Conservation (phyloP, 2,113 vertebrate species). For the Misgurnus anguillicaudatus region DNA sequence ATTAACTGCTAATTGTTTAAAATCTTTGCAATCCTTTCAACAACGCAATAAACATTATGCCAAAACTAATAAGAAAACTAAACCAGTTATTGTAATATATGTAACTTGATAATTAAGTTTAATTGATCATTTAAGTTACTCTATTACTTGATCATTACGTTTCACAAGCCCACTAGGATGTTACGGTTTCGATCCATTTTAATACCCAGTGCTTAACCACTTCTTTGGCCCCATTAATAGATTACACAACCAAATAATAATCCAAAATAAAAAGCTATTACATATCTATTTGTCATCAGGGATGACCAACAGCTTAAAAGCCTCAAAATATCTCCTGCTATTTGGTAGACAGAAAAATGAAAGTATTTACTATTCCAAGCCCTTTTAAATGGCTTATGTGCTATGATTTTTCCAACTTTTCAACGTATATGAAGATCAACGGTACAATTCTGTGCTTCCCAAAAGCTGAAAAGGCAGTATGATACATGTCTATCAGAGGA, state of each 20-base stretch:
- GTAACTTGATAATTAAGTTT: no score
- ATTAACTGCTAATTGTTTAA: neutral
- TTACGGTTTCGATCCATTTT: neutral
- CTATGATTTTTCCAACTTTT: slow-evolving; percentile 51
- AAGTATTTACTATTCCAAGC: slow-evolving; percentile 61
- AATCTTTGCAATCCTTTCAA: no score
- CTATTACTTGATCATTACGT: neutral
- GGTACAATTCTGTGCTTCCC: slow-evolving; percentile 68
- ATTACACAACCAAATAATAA: slow-evolving; percentile 51
- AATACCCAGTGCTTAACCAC: slow-evolving; percentile 50
- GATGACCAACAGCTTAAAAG: slow-evolving; percentile 61
- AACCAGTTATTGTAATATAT: no score
- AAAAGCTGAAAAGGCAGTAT: slow-evolving; percentile 61
- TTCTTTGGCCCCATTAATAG: slow-evolving; percentile 57
- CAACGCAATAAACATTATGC: no score
- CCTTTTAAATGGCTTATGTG: slow-evolving; percentile 63
- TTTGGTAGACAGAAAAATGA: slow-evolving; percentile 66
- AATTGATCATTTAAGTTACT: no score
- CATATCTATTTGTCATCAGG: slow-evolving; percentile 54
- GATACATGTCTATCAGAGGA: slow-evolving; percentile 50
- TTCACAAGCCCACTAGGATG: neutral
- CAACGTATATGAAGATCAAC: slow-evolving; percentile 62
- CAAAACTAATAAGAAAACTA: no score
- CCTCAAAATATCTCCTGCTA: slow-evolving; percentile 69
- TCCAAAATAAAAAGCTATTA: slow-evolving; percentile 54